Conservation (phyloP, 2,113 vertebrate species). For the Neolamprologus caudopunctatus region DNA sequence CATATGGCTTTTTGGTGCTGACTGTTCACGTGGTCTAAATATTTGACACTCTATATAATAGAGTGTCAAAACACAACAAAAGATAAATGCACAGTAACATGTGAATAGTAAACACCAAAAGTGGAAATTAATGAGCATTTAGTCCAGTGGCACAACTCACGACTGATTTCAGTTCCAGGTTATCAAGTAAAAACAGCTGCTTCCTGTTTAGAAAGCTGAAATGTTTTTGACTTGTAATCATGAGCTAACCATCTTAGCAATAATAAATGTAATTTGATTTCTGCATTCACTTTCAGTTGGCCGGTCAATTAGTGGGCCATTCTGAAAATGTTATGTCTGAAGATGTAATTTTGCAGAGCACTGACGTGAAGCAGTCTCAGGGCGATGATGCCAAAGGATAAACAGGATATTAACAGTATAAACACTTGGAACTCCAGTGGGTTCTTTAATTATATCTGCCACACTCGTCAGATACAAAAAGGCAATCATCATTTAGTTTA, state of each 20-base stretch:
- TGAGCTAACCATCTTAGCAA: not conserved
- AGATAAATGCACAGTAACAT: not conserved
- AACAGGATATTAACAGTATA: not conserved
- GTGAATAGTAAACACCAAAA: not conserved
- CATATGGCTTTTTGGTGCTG: not conserved
- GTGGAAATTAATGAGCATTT: not conserved
- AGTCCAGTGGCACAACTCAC: not conserved
- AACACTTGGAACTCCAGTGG: not conserved
- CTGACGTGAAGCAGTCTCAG: not conserved
- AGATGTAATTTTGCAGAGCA: not conserved
- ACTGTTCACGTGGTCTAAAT: not conserved
- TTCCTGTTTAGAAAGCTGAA: not conserved
- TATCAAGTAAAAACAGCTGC: slow-evolving; percentile 2
- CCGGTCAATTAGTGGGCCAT: not conserved
- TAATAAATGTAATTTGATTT: not conserved
- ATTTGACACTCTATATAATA: not conserved
- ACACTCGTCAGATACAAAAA: not conserved
- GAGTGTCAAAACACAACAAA: not conserved
- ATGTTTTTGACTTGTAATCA: not conserved
- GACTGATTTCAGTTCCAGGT: not conserved
- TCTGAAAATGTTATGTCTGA: not conserved
- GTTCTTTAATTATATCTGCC: not conserved
- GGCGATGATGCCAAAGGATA: not conserved
- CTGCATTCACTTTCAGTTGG: not conserved
- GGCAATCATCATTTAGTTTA: not conserved